Evolutionary conservation across 1,140 invertebrate genomes (phyloP), one percentile per base, ranked within the genome.

Genomic region (Trichogramma pretiosum): DNA sequence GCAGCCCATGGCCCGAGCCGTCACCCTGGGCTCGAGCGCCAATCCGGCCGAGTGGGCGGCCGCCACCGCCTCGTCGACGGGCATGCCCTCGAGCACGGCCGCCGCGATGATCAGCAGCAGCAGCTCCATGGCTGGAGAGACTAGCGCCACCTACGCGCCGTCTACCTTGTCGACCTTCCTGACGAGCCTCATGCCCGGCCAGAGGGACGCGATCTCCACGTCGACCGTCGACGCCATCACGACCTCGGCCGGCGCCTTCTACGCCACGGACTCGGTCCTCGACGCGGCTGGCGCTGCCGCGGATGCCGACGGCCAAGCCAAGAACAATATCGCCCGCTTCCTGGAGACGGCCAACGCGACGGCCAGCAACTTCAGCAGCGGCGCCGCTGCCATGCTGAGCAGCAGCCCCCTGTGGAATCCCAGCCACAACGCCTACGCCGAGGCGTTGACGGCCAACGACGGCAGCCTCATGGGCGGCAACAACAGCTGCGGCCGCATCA

Each of bases 401-500:
- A 33, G 34, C 24, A 43, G 44, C 52, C 44, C 57, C 54, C 40
- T 54, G 8, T 64, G 58, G 50, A 61, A 53, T 13, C 55, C 60
- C 50, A 78, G 73, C 7, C 73, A 80, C 52, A 79, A 81, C 48
- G 73, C 64, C 16, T 79, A 77, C 56, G 80, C 80, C 37, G 77
- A 78, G 40, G 78, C 81, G 1, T 57, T 82, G 38, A 74, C 61
- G 13, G 57, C 55, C 5, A 57, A 46, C 16, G 45, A 44, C 2
- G 16, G 19, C 2, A 41, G 26, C 10, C 17, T 28, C 1, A 61
- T 64, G 13, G 56, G 79, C 57, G 74, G 77, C 46, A 71, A 72
- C 28, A 49, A 59, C 0, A 76, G 76, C 18, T 92, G 88, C 62
- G 88, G 83, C 47, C 76, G 89, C 11, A 78, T 84, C 37, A 89